These are phyloP conservation scores for Syngnathus rostellatus DNA, from an alignment of 2,797 vertebrate genomes.

Conservation along the genomic window DNA sequence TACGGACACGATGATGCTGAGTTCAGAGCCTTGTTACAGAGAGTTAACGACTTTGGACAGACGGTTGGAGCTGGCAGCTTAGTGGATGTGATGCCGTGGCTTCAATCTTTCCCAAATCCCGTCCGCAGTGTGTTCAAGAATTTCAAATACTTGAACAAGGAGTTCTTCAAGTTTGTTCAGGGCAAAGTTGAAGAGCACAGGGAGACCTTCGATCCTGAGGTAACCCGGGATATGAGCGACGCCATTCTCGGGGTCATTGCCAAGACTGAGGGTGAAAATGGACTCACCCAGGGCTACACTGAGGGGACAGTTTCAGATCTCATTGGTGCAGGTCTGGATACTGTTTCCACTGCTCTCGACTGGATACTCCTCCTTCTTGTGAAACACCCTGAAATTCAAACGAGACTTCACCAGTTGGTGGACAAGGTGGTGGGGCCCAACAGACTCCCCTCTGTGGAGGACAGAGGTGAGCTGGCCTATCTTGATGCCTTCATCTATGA, in stretches of 20 bases:
- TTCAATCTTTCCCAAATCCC: slow-evolving; percentile 75
- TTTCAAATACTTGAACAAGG: slow-evolving; percentile 69
- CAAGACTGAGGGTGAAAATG: slow-evolving; percentile 16
- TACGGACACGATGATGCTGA: slow-evolving; percentile 70
- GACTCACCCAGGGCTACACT: slow-evolving; percentile 56
- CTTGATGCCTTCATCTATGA: slow-evolving; percentile 89
- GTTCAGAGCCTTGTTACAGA: slow-evolving; percentile 67
- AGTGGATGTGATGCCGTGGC: slow-evolving; percentile 81
- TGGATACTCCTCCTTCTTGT: slow-evolving; percentile 74
- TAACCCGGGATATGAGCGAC: slow-evolving; percentile 69
- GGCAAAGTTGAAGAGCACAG: slow-evolving; percentile 69
- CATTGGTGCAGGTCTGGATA: slow-evolving; percentile 74
- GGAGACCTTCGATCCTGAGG: slow-evolving; percentile 53
- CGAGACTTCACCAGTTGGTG: slow-evolving; percentile 62
- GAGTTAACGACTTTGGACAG: slow-evolving; percentile 66
- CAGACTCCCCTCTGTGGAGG: slow-evolving; percentile 69
- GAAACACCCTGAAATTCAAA: slow-evolving; percentile 65
- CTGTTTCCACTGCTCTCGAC: slow-evolving; percentile 66
- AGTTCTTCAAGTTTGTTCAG: slow-evolving; percentile 69
- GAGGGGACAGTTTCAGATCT: slow-evolving; percentile 70
- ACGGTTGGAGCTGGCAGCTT: slow-evolving; percentile 77
- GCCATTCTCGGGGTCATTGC: slow-evolving; percentile 65
- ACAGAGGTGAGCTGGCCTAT: slow-evolving; percentile 75
- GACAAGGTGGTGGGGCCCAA: slow-evolving; percentile 66
- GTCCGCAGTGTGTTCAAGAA: slow-evolving; percentile 65